Base-by-base conservation (phyloP, 1,140 invertebrate genomes). In the Battus philenor region DNA sequence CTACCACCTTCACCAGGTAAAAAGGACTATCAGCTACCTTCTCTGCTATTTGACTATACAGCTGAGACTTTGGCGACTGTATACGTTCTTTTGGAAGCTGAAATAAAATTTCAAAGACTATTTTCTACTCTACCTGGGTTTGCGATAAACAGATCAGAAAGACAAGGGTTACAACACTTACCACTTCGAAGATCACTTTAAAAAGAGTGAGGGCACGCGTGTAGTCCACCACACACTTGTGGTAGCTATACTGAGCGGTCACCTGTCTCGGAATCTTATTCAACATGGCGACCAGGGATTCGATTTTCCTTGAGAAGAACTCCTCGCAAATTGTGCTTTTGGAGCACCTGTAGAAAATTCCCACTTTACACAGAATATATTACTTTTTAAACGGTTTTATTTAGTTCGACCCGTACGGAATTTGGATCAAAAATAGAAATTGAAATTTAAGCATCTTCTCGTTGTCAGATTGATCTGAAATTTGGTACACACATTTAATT, bases 181-280 rank as follows among this genome's bases (percentile, higher is more conserved):
- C 75, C 62, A 68, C 74, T 24, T 76, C 66, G 20, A 79, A 69
- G 0, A 55, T 52, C 3, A 74, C 27, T 20, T 56, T 47, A 2
- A 73, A 30, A 2, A 78, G 9, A n/a, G 31, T 34, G 3, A 68
- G 51, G 0, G 52, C 50, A 2, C 46, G 53, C 0, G 52, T 46
- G 15, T 64, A 59, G 2, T 65, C 50, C 1, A 51, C 26, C 0
- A 73, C 4, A 16, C 38, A 41, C 9, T 56, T 64, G 1, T 54
- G 49, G 8, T 61, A 58, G 8, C 34, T 11, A 0, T 41, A 5
- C 22, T 38, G 8, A 4, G 13, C 7, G 13, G 18, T 2, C 2
- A 16, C 6, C 0, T 18, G 27, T 0, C 57, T 38, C 16, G 56
- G 33, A n/a, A 27, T 11, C 11, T 44, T 54, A 2, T 26, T 43